Evolutionary conservation across 1,140 invertebrate genomes (phyloP).

Genomic region (Leptinotarsa texana): DNA sequence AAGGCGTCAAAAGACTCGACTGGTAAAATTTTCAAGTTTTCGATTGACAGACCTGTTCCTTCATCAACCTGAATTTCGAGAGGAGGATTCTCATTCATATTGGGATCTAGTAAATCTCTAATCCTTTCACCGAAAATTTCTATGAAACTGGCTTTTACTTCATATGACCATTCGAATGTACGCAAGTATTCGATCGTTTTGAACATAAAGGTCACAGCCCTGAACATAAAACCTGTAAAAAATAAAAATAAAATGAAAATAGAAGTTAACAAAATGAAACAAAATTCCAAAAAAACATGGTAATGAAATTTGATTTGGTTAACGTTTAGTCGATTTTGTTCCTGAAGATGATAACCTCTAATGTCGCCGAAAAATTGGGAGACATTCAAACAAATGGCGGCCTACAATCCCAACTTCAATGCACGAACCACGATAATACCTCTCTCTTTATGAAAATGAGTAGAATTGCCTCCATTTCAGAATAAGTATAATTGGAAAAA

Average conservation of each 20-base stretch:
- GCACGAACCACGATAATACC: no score
- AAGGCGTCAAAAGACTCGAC: background rate
- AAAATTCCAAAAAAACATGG: no score
- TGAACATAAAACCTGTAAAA: background rate
- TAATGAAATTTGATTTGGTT: no score
- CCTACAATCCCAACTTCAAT: no score
- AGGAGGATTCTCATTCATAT: background rate
- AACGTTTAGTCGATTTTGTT: no score
- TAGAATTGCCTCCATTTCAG: no score
- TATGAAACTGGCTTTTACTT: background rate
- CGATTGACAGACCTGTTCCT: background rate
- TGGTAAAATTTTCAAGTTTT: background rate
- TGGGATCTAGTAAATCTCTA: conserved; percentile 1
- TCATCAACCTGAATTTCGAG: background rate
- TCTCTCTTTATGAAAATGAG: no score
- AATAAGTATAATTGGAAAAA: no score
- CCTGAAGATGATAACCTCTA: no score
- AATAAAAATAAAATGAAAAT: background rate
- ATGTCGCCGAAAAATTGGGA: no score
- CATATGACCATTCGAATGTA: background rate
- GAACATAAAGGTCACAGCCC: background rate
- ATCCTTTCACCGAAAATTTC: background rate
- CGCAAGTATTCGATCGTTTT: background rate
- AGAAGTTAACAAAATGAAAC: background rate
- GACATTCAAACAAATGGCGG: no score